phyloP scores from a whole-genome alignment of 1,140 invertebrate genomes.

The Gryon sp. region DNA sequence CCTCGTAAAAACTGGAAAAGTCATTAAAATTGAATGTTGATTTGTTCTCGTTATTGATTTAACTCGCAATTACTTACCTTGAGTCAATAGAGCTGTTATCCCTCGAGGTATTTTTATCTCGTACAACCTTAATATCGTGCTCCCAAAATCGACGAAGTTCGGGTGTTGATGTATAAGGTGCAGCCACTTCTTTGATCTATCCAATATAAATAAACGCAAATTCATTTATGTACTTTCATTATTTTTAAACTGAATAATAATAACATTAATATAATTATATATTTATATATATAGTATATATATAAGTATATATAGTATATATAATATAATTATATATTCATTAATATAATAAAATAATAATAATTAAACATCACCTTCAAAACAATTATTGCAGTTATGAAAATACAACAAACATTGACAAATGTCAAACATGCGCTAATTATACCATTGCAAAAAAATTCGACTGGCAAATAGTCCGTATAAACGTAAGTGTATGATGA shows the following conservation, averaged over 20 bases:
- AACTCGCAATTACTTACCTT: slow-evolving; percentile 62
- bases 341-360: no score
- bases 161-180: slow-evolving; percentile 87
- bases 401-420: slow-evolving; percentile 91
- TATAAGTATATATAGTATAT: no score
- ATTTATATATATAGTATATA: no score
- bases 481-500: slow-evolving; percentile 84
- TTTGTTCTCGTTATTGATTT: slow-evolving; percentile 2
- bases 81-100: slow-evolving; percentile 74
- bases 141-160: slow-evolving; percentile 89
- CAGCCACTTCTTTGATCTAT: slow-evolving; percentile 91
- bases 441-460: slow-evolving; percentile 88
- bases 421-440: slow-evolving; percentile 89
- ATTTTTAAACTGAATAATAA: no score
- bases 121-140: slow-evolving; percentile 86
- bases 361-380: slow-evolving; percentile 89
- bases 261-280: no score
- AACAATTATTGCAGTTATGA: slow-evolving; percentile 89
- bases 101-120: slow-evolving; percentile 81
- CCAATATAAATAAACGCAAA: slow-evolving; percentile 1
- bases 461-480: slow-evolving; percentile 85
- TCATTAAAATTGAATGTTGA: slow-evolving; percentile 5
- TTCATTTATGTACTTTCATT: not conserved
- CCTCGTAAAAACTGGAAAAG: slow-evolving; percentile 71
- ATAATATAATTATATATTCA: no score